Evolutionary conservation across 2,113 vertebrate genomes (phyloP).

Genomic region (Merops nubicus): DNA sequence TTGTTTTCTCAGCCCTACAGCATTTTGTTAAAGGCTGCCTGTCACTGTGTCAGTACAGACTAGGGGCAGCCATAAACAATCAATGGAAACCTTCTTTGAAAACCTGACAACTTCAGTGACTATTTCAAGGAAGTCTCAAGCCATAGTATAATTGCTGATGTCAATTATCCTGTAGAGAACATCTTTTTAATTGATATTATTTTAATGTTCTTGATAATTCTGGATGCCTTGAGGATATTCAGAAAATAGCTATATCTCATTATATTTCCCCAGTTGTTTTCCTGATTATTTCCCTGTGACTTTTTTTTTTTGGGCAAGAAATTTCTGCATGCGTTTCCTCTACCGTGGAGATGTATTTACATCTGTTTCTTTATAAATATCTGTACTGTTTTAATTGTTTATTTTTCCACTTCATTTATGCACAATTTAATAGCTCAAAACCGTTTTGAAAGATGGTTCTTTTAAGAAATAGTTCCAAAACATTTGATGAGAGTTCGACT

Average conservation of each 20-base stretch:
- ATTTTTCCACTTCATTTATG: neutral
- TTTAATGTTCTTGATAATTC: neutral
- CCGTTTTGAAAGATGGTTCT: neutral
- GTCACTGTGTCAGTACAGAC: neutral
- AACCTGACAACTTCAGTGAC: neutral
- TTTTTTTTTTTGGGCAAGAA: neutral
- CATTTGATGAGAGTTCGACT: neutral
- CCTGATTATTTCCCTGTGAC: neutral
- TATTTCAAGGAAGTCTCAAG: neutral
- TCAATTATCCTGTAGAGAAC: neutral
- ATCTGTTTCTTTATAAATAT: neutral
- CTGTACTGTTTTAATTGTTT: neutral
- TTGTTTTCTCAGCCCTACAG: accelerated
- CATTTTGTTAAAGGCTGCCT: neutral
- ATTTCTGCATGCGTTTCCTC: neutral
- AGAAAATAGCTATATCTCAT: neutral
- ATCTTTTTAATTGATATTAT: neutral
- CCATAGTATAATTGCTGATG: neutral
- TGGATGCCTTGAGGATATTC: neutral
- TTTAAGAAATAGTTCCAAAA: neutral
- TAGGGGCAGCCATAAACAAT: neutral
- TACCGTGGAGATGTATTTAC: neutral
- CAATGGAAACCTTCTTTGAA: neutral
- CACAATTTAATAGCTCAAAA: neutral
- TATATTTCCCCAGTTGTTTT: neutral